A percentile compares a stretch with the other conserved stretches of the same genome.
Evolutionary conservation across 92 coral and sea anemone species (phyloP).

Genomic region (Phenganax subtilis): DNA sequence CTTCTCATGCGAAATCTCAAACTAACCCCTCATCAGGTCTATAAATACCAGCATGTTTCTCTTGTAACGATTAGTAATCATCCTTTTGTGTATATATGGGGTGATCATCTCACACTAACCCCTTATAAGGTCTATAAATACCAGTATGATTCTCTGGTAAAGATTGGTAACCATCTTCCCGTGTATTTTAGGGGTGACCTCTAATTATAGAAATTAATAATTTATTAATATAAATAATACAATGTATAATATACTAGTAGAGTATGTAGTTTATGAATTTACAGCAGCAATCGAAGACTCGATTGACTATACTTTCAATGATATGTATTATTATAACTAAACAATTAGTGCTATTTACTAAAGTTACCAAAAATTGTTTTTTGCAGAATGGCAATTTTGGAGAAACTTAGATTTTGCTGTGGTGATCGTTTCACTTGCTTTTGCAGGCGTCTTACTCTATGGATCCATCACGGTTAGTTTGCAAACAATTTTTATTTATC

Average conservation of each 20-base stretch:
- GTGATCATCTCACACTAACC: neutral
- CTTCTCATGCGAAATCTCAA: neutral
- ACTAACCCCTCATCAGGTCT: neutral
- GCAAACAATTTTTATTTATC: neutral
- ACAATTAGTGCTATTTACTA: neutral
- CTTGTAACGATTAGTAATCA: neutral
- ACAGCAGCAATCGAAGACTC: too few species aligned
- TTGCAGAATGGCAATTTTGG: conserved; percentile 30
- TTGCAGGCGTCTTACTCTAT: conserved; percentile 25
- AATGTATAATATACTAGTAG: neutral
- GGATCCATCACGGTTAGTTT: conserved; percentile 29
- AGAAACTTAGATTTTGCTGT: conserved; percentile 26
- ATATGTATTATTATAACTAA: too few species aligned
- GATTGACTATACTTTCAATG: too few species aligned
- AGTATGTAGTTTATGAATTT: neutral
- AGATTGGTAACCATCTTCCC: neutral
- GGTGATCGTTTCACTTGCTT: conserved; percentile 4
- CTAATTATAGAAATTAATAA: too few species aligned
- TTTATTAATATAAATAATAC: too few species aligned
- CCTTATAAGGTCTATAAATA: neutral
- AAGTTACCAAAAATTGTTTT: neutral
- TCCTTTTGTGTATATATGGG: neutral
- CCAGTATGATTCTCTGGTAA: too few species aligned
- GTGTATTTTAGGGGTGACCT: neutral
- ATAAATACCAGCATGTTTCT: neutral